Conservation (phyloP, 2,888 invertebrate species). For the Thalpophila matura region DNA sequence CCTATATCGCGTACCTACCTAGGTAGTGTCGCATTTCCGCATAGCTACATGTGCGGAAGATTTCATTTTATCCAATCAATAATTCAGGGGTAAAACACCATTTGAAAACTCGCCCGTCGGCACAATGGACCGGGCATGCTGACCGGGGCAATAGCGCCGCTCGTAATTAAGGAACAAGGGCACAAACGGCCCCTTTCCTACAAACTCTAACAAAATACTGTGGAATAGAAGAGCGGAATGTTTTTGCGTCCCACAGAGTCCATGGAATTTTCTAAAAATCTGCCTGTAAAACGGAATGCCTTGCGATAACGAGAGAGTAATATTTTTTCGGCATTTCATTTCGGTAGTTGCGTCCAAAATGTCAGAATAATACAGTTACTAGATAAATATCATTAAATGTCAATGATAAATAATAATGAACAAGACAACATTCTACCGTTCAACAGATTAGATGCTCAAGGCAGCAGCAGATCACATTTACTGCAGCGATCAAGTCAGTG, state of each 20-base stretch:
- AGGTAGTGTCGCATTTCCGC: constrained; percentile 15
- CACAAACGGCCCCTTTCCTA: constrained; percentile 17
- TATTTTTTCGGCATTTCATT: neutral
- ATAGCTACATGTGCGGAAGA: constrained; percentile 7
- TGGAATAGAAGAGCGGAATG: constrained; percentile 28
- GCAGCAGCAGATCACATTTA: constrained; percentile 34
- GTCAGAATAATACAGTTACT: neutral
- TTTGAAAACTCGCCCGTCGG: neutral
- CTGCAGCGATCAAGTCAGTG: constrained; percentile 40
- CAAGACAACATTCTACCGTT: constrained; percentile 3
- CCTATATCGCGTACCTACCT: no score
- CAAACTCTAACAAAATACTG: constrained; percentile 10
- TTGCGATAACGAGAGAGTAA: neutral
- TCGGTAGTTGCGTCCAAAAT: neutral
- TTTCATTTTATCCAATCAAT: constrained; percentile 11
- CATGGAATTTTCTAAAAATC: constrained; percentile 17
- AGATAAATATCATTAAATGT: no score
- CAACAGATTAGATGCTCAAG: constrained; percentile 39
- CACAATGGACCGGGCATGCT: constrained; percentile 5
- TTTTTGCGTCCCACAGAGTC: neutral
- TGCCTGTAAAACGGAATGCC: constrained; percentile 1
- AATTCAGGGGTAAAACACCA: constrained; percentile 10
- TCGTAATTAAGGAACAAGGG: constrained; percentile 35
- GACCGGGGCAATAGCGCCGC: constrained; percentile 11
- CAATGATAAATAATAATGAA: constrained; percentile 4